Base-by-base conservation (phyloP, 2,113 vertebrate species). In the Gracilinanus agilis region DNA sequence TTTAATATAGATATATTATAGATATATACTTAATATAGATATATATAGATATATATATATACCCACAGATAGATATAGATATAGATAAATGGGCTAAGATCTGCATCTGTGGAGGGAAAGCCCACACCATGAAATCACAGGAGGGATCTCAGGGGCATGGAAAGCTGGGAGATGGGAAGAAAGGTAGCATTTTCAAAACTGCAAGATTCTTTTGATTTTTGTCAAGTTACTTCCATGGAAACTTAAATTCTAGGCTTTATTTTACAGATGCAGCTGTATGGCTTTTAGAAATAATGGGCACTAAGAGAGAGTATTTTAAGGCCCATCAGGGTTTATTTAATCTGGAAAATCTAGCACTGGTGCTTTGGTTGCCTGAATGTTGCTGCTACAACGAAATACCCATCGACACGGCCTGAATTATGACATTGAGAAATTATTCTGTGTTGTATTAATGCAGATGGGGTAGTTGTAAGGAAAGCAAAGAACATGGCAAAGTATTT, bases 301-400 rank as follows among this genome's bases (percentile, higher is more conserved):
- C 53, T 94, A 54, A 53, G 58, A 94, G 83, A 94, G 40, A 67
- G 96, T 96, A 40, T 96, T 98, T 97, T 91, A 96, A 89, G 97
- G 55, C 92, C 49, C 54, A 0, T 0, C 21, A 92, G 53, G 27
- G 88, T 90, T 97, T 88, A 92, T 75, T 94, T 96, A 91, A 89
- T 97, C 93, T 19, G 91, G 97, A 97, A 95, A 97, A 95, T 95
- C 92, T 94, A 95, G 75, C 88, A 88, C 97, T 96, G 94, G n/a
- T n/a, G n/a, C n/a, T n/a, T n/a, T n/a, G n/a, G 54, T 96, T 97
- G 94, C 44, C 7, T 24, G 24, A 89, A 95, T 95, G 93, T 21
- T 97, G 89, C 95, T 96, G 55, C 44, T 19, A 12, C 44, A 92
- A 88, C 90, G 94, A 94, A 95, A 90, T 97, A 92, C 98, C 97